Base-by-base conservation (phyloP, 2,797 vertebrate species). In the Paguma larvata region DNA sequence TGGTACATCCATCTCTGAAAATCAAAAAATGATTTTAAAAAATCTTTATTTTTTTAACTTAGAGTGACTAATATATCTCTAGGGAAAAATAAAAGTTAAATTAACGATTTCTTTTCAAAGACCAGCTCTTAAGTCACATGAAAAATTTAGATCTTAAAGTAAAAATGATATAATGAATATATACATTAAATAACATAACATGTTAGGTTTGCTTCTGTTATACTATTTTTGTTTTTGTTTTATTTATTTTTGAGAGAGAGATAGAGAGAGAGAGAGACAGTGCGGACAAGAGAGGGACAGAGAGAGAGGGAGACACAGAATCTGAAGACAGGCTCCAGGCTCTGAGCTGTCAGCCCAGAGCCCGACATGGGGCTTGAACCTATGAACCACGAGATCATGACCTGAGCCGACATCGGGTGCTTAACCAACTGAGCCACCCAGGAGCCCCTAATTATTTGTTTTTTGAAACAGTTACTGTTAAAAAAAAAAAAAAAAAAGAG, bases 41-140 rank as follows among this genome's bases (percentile, higher is more conserved):
- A 67, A 6, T 0, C 0, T 15, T 44, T 59, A 59, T 16, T 41
- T 56, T 78, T 94, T 91, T 19, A 32, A 34, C 73, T 13, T 21
- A 63, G 1, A 19, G 48, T 89, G 72, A 92, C 59, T 68, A 46
- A 1, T 27, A 15, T 80, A 34, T n/a, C 12, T 82, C 59, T 19
- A 56, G 5, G 48, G 21, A 93, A 97, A 73, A 30, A 3, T 41
- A 96, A 93, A 80, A 56, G 62, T 65, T 87, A 0, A 38, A 86
- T 65, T 93, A 75, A 96, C 5, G 0, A 32, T 97, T 97, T 72
- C 1, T 51, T 89, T 95, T 80, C 68, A 62, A 93, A 95, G 53
- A 72, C 0, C 72, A 91, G 16, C 62, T 96, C 27, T 85, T 96
- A 94, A 77, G 4, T 89, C 62, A 65, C 21, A 13, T 80, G 41